These are phyloP conservation scores for Digitonthophagus gazella DNA, from an alignment of 2,888 invertebrate species.

Conservation along the genomic window DNA sequence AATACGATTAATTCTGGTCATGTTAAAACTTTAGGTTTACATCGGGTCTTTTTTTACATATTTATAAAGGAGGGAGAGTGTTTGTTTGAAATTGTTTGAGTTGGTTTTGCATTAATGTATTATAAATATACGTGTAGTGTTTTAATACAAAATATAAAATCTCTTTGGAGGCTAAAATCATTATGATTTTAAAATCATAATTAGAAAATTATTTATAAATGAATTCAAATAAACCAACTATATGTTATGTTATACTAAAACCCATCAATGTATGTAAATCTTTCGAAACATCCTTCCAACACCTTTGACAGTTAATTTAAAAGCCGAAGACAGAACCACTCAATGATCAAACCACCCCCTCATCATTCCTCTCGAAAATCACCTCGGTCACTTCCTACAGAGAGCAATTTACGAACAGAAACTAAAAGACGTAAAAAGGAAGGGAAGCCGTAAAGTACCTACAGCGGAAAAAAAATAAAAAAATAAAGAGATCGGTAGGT, in stretches of 20 bases:
- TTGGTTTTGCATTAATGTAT: no score
- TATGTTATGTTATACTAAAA: no score
- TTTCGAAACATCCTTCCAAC: background rate
- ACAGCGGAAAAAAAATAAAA: background rate
- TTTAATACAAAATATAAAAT: no score
- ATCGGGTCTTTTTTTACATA: no score
- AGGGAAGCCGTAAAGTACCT: background rate
- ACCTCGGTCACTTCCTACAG: background rate
- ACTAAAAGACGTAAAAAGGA: background rate
- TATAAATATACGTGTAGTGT: no score
- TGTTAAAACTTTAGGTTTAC: background rate
- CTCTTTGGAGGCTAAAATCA: no score
- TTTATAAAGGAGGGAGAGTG: no score
- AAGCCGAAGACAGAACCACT: background rate
- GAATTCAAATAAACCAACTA: no score
- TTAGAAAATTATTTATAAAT: no score
- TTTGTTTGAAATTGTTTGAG: no score
- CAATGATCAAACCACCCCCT: background rate
- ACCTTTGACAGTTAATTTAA: background rate
- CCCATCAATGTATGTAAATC: background rate
- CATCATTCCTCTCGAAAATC: background rate
- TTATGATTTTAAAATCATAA: no score
- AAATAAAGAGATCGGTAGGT: background rate
- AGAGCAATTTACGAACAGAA: no score
- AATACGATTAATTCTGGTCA: background rate